phyloP scores from a whole-genome alignment of 2,888 invertebrate genomes.

The Drosophila borealis region DNA sequence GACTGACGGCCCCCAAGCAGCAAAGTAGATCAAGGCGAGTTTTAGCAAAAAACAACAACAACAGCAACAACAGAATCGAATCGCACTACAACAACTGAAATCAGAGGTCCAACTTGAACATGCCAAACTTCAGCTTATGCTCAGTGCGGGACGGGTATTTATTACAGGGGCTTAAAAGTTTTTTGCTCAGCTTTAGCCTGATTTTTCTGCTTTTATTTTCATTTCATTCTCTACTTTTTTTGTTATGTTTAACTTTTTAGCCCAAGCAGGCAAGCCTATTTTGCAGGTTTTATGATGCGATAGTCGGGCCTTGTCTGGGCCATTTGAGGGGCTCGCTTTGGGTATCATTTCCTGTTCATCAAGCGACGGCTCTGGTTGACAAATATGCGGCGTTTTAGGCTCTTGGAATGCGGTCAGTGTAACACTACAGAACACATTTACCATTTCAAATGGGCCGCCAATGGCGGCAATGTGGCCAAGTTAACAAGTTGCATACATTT shows the following conservation, averaged over 20 bases:
- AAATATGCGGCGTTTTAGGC: constrained; percentile 70
- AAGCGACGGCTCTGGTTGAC: constrained; percentile 60
- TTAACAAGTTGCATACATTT: constrained; percentile 58
- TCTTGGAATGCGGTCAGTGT: constrained; percentile 75
- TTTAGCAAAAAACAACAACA: constrained; percentile 34
- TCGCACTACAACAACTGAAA: constrained; percentile 30
- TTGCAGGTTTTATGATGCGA: constrained; percentile 73
- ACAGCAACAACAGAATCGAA: constrained; percentile 18
- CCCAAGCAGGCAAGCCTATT: constrained; percentile 47
- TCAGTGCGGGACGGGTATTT: constrained; percentile 57
- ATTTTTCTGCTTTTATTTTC: constrained; percentile 12
- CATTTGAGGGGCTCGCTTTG: constrained; percentile 27
- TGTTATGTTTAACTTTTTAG: constrained; percentile 23
- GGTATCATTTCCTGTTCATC: constrained; percentile 72
- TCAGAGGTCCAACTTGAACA: constrained; percentile 54
- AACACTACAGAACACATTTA: constrained; percentile 67
- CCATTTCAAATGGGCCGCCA: constrained; percentile 59
- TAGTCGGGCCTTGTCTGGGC: constrained; percentile 47
- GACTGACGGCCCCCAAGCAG: constrained; percentile 53
- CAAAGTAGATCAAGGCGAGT: constrained; percentile 78
- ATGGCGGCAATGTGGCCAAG: constrained; percentile 52
- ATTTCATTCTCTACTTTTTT: constrained; percentile 2
- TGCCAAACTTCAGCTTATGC: constrained; percentile 67
- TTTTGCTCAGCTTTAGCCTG: constrained; percentile 26
- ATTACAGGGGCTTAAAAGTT: constrained; percentile 66